phyloP scores from a whole-genome alignment of 2,888 invertebrate species.

The Apamea crenata region DNA sequence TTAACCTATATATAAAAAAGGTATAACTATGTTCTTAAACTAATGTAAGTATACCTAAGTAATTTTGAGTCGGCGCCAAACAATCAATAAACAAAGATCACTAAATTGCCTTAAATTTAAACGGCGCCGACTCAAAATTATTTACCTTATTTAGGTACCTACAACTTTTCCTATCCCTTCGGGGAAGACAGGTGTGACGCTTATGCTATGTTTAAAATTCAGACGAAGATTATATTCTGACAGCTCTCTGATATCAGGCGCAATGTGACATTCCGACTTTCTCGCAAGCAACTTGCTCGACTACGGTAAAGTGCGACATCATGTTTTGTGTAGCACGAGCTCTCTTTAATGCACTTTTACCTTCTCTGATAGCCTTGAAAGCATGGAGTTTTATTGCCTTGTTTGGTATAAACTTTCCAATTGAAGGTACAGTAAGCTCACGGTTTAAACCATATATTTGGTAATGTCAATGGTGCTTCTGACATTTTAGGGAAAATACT shows the following conservation, averaged over 20 bases:
- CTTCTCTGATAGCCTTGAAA: constrained; percentile 48
- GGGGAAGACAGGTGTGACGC: not conserved
- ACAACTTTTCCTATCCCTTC: not conserved
- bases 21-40: no score
- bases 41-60: no score
- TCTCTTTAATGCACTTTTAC: constrained; percentile 47
- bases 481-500: constrained; percentile 6
- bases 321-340: constrained; percentile 26
- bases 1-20: no score
- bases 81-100: no score
- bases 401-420: constrained; percentile 55
- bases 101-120: no score
- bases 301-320: constrained; percentile 9
- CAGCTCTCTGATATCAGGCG: not conserved
- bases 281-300: constrained; percentile 19
- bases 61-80: no score
- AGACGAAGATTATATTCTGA: constrained; percentile 22
- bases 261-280: constrained; percentile 33
- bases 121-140: no score
- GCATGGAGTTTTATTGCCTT: constrained; percentile 47
- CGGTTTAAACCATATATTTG: constrained; percentile 8
- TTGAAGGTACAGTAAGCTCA: constrained; percentile 20
- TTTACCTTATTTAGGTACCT: no score
- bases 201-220: not conserved
- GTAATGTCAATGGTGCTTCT: constrained; percentile 21